A percentile compares a stretch with the other conserved stretches of the same genome.
Evolutionary conservation across 2,888 invertebrate species (phyloP).

Genomic region (Vesta saturnalis): DNA sequence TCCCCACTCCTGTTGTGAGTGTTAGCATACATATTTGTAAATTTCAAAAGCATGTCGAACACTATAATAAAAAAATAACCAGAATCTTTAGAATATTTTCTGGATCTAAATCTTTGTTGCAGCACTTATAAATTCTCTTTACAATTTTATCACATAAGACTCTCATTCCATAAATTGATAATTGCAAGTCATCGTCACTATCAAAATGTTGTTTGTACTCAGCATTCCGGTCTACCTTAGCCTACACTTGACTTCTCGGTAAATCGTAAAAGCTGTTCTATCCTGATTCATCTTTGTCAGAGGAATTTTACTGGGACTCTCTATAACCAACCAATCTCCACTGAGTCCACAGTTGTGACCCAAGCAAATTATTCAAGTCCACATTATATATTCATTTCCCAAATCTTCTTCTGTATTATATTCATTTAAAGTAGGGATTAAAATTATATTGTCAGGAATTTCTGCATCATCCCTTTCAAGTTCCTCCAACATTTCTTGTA

Average conservation of each 20-base stretch:
- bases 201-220: slow-evolving; percentile 21
- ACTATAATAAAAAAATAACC: too few species aligned
- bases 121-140: slow-evolving; percentile 1
- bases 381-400: slow-evolving; percentile 33
- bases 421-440: slow-evolving; percentile 23
- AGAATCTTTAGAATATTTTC: too few species aligned
- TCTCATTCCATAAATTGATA: slow-evolving; percentile 19
- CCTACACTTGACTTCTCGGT: too few species aligned
- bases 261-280: too few species aligned
- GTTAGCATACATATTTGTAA: slow-evolving; percentile 23
- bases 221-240: too few species aligned
- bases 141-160: slow-evolving; percentile 3
- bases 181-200: slow-evolving; percentile 23
- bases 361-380: slow-evolving; percentile 32
- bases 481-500: slow-evolving; percentile 19
- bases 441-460: slow-evolving; percentile 19
- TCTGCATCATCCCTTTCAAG: slow-evolving; percentile 14
- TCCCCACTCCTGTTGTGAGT: slow-evolving; percentile 27
- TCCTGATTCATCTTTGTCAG: not conserved
- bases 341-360: slow-evolving; percentile 35
- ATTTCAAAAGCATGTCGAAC: slow-evolving; percentile 11
- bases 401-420: slow-evolving; percentile 35
- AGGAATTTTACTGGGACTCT: not conserved
- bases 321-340: not conserved
- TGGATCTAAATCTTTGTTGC: too few species aligned